Evolutionary conservation across 2,113 vertebrate species (phyloP).

Genomic region (Formicarius rufipectus): DNA sequence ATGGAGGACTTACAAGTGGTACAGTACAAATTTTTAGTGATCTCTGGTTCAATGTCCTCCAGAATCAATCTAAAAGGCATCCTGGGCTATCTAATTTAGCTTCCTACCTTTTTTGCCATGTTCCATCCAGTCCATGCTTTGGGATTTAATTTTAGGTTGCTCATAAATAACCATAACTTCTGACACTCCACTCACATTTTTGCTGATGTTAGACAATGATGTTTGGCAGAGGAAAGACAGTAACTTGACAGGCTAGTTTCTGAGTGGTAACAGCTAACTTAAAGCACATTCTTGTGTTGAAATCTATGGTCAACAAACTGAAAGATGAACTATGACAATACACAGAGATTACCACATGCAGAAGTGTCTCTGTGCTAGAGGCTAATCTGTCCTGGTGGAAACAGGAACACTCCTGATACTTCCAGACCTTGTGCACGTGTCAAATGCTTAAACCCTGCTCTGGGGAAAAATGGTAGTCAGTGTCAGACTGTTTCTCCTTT

Average conservation of each 20-base stretch:
- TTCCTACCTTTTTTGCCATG: background rate
- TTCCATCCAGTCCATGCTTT: background rate
- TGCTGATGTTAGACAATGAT: background rate
- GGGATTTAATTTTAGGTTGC: background rate
- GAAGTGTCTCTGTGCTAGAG: background rate
- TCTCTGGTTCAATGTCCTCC: background rate
- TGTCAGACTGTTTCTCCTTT: background rate
- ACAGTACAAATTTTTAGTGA: background rate
- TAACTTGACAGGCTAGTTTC: background rate
- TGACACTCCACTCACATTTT: background rate
- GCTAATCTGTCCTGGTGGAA: background rate
- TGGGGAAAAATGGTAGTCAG: background rate
- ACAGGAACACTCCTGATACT: background rate
- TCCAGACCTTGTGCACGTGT: background rate
- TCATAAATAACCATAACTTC: background rate
- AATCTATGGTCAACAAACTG: background rate
- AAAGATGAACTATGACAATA: background rate
- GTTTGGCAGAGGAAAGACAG: background rate
- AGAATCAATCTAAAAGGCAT: background rate
- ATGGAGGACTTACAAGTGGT: background rate
- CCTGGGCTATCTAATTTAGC: background rate
- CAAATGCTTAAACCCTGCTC: background rate
- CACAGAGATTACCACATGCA: background rate
- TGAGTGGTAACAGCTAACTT: background rate
- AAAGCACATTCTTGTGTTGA: background rate